Base-by-base conservation (phyloP, 92 coral and sea anemone species). In the Blastomussa wellsi region DNA sequence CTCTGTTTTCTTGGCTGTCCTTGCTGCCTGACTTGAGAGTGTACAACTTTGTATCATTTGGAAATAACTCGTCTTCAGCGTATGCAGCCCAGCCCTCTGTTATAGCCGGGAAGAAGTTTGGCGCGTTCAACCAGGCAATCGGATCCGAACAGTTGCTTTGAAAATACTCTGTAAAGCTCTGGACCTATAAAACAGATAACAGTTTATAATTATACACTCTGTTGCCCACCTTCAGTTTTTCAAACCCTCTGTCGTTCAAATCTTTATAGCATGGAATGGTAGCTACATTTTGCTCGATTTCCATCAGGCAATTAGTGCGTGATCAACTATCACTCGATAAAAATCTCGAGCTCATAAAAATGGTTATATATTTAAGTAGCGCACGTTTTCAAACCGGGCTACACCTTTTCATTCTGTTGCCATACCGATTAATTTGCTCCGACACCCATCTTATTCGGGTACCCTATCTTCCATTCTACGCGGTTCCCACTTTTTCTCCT, bases 71-170 rank as follows among this genome's bases (percentile, higher is more conserved):
- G 55, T 90, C 73, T 74, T 96, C 98, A 4, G 87, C 80, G 47
- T 96, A 96, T 0, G 95, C 84, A 17, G 98, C 98, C 98, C 98
- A 96, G 7, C 98, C 98, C 85, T 96, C 98, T 57, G 98, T 96
- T 82, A 94, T 94, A n/a, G 93, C 95, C 29, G 95, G 36, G 70
- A 82, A 92, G 82, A 83, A 96, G 24, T 94, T 90, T 17, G 32
- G n/a, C 0, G 16, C 7, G 35, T 70, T 76, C 35, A 96, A 49
- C 95, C 95, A 96, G 3, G 89, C 57, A 14, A 91, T 72, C n/a
- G 82, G 69, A 41, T 91, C 92, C 3, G 52, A 53, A 38, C 93
- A 90, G 14, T 90, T 73, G 36, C 79, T 78, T 53, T 79, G 73
- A 57, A 94, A 94, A 81, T 94, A 87, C 70, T 92, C 92, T 6